Conservation (phyloP, 1,140 invertebrate genomes). For the Chrysopa pallens region DNA sequence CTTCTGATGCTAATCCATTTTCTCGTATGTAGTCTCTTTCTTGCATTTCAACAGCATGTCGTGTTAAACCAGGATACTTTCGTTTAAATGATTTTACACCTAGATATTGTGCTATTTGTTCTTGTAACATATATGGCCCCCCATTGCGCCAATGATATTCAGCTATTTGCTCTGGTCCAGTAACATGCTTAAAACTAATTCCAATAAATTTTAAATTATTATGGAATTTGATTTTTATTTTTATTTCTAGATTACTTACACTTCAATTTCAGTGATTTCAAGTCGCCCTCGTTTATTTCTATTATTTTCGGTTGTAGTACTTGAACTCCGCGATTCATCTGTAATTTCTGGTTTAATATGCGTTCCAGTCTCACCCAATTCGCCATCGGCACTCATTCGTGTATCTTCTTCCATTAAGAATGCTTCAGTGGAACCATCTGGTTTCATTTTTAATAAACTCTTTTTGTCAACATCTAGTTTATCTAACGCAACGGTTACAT, state of each 20-base stretch:
- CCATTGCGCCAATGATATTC: slow-evolving; percentile 87
- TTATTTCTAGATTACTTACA: slow-evolving; percentile 16
- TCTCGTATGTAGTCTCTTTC: slow-evolving; percentile 77
- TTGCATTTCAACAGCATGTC: slow-evolving; percentile 70
- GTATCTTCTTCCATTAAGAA: slow-evolving; percentile 63
- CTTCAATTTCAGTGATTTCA: slow-evolving; percentile 51
- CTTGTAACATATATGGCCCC: slow-evolving; percentile 67
- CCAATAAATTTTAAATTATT: slow-evolving; percentile 1
- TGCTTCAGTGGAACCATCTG: slow-evolving; percentile 15
- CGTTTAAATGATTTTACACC: slow-evolving; percentile 89
- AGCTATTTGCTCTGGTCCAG: slow-evolving; percentile 71
- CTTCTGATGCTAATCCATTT: slow-evolving; percentile 71
- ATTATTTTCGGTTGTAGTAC: background rate
- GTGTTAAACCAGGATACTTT: slow-evolving; percentile 78
- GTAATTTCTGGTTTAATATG: slow-evolving; percentile 11
- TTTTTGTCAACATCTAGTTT: slow-evolving; percentile 1
- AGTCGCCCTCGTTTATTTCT: slow-evolving; percentile 17
- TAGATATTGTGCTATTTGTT: slow-evolving; percentile 82
- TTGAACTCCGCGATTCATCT: slow-evolving; percentile 2
- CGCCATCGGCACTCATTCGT: slow-evolving; percentile 64
- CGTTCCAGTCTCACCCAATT: slow-evolving; percentile 31
- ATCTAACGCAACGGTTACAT: background rate
- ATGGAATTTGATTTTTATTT: background rate
- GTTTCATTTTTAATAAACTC: background rate
- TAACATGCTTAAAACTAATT: slow-evolving; percentile 24